Percentiles rank a stretch among this genome's conserved stretches.
Conservation (phyloP, 2,113 vertebrate species). For the Megaptera novaeangliae region DNA sequence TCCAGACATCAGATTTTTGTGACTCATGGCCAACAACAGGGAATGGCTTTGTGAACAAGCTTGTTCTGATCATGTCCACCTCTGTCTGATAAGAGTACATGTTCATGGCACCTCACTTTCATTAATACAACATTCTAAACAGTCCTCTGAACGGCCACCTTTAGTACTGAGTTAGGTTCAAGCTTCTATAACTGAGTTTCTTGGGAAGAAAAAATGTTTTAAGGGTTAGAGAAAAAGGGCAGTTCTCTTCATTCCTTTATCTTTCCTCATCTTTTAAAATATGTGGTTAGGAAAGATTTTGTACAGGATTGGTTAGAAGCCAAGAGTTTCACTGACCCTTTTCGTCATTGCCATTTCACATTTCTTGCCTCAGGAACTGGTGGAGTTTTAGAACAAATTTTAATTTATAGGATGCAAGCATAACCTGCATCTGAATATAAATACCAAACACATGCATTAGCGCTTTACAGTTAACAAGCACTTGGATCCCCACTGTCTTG, state of each 20-base stretch:
- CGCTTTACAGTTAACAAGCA: not conserved
- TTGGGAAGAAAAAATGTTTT: constrained; percentile 33
- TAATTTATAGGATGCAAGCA: not conserved
- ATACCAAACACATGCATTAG: not conserved
- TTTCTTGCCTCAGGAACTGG: constrained; percentile 34
- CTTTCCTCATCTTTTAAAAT: constrained; percentile 65
- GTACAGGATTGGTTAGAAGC: constrained; percentile 47
- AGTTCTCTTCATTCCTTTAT: constrained; percentile 50
- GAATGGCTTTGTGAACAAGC: constrained; percentile 24
- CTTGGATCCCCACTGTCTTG: not conserved
- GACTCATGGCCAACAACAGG: constrained; percentile 43
- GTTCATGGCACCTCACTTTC: constrained; percentile 66
- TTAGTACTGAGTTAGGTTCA: not conserved
- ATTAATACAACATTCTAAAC: constrained; percentile 61
- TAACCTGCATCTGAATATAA: constrained; percentile 6
- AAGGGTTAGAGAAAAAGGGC: constrained; percentile 32
- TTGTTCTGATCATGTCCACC: constrained; percentile 40
- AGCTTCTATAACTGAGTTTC: constrained; percentile 24
- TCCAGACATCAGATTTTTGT: constrained; percentile 52
- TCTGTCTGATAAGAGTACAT: constrained; percentile 37
- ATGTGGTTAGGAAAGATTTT: constrained; percentile 30
- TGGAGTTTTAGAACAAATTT: constrained; percentile 24
- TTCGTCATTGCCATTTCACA: not conserved
- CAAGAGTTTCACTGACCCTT: constrained; percentile 44
- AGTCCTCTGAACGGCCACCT: constrained; percentile 42